Percentiles rank a stretch among this genome's conserved stretches.
Evolutionary conservation across 1,140 invertebrate genomes (phyloP).

Genomic region (Drosophila tani): DNA sequence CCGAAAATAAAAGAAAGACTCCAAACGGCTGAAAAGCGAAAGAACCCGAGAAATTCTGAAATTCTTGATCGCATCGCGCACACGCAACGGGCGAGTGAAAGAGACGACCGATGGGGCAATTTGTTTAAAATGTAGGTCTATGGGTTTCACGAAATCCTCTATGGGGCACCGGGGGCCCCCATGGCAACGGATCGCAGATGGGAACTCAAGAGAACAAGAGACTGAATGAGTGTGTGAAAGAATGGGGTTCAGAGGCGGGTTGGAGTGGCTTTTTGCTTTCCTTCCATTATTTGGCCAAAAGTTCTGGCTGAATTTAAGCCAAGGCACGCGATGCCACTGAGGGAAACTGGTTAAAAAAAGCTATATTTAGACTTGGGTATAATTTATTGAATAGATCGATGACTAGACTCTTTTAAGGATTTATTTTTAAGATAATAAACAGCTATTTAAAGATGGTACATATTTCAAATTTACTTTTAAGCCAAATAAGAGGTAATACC

Average conservation of each 20-base stretch:
- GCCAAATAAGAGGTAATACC: too few relatives aligned
- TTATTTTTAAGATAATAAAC: not conserved
- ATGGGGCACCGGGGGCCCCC: conserved; percentile 56
- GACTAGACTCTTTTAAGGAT: not conserved
- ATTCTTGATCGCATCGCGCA: conserved; percentile 74
- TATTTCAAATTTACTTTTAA: not conserved
- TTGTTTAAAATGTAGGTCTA: conserved; percentile 84
- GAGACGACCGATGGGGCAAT: conserved; percentile 57
- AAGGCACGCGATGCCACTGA: conserved; percentile 63
- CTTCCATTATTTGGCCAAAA: conserved; percentile 62
- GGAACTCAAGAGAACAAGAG: conserved; percentile 9
- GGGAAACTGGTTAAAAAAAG: conserved; percentile 24
- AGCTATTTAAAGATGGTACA: not conserved
- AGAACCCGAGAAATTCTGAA: conserved; percentile 56
- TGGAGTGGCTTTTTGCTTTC: conserved; percentile 48
- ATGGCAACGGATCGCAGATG: conserved; percentile 49
- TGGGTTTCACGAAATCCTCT: conserved; percentile 81
- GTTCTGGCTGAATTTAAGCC: conserved; percentile 48
- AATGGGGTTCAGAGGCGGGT: not conserved
- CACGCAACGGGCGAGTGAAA: conserved; percentile 28
- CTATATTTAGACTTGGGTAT: not conserved
- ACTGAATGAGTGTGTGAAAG: conserved; percentile 17
- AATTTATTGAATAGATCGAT: not conserved
- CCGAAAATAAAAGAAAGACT: conserved; percentile 58
- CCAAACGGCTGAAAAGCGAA: conserved; percentile 46